Conservation (phyloP, 2,797 vertebrate genomes). For the Helicolenus hilgendorfi region DNA sequence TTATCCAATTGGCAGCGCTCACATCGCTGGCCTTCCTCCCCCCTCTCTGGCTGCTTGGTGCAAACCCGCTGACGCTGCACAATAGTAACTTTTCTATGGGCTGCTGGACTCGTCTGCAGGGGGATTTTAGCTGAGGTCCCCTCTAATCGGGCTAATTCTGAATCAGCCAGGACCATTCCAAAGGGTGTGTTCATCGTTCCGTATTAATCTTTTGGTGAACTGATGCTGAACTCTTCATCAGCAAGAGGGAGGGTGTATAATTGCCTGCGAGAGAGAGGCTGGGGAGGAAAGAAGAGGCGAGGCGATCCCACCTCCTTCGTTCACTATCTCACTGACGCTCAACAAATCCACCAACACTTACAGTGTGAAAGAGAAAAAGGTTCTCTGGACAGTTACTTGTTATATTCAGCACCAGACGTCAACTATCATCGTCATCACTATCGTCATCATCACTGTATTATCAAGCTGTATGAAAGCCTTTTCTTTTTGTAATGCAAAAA, state of each 20-base stretch:
- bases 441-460: neutral
- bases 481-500: neutral
- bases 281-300: constrained; percentile 33
- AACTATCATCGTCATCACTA: constrained; percentile 8
- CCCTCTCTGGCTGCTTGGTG: constrained; percentile 37
- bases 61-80: constrained; percentile 78
- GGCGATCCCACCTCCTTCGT: constrained; percentile 53
- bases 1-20: constrained; percentile 77
- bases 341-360: constrained; percentile 40
- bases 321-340: constrained; percentile 38
- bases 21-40: constrained; percentile 53
- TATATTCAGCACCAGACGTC: constrained; percentile 24
- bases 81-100: constrained; percentile 77
- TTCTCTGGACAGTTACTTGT: neutral
- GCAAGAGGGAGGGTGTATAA: constrained; percentile 59
- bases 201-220: constrained; percentile 87
- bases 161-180: constrained; percentile 72
- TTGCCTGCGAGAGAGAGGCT: constrained; percentile 46
- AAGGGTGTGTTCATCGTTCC: constrained; percentile 74
- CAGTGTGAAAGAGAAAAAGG: neutral
- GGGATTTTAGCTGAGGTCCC: constrained; percentile 68
- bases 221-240: constrained; percentile 88
- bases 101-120: constrained; percentile 54
- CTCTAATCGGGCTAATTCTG: constrained; percentile 78
- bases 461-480: neutral